Conservation (phyloP, 2,888 invertebrate species). For the Xiphydria camelus region DNA sequence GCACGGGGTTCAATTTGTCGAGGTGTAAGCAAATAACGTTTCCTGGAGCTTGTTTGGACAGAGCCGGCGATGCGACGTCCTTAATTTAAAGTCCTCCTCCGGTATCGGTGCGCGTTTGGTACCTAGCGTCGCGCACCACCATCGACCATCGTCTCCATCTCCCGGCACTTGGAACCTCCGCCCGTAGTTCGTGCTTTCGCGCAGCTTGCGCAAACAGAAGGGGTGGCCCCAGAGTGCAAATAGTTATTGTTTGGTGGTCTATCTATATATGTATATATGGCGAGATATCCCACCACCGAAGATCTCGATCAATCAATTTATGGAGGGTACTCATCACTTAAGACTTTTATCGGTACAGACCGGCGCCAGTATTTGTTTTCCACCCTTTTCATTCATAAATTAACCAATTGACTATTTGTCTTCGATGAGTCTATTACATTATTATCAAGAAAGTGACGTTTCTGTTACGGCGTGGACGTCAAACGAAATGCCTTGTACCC, state of each 20-base stretch:
- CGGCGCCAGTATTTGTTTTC: too few species aligned
- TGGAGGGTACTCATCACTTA: too few species aligned
- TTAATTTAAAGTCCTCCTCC: constrained; percentile 50
- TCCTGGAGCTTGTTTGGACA: constrained; percentile 51
- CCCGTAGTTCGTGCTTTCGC: constrained; percentile 35
- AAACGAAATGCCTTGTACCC: too few species aligned
- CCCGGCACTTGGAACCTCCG: neutral
- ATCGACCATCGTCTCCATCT: constrained; percentile 8
- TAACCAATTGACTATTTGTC: too few species aligned
- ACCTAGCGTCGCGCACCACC: constrained; percentile 2
- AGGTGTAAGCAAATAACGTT: constrained; percentile 53
- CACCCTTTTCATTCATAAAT: too few species aligned
- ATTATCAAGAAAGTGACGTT: too few species aligned
- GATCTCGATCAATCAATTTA: too few species aligned
- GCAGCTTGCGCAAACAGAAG: constrained; percentile 48
- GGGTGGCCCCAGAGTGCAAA: constrained; percentile 54
- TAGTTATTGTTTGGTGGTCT: constrained; percentile 50
- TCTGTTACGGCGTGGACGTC: too few species aligned
- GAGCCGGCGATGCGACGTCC: constrained; percentile 48
- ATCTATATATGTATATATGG: too few species aligned
- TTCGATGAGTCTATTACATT: too few species aligned
- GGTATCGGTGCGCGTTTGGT: constrained; percentile 27
- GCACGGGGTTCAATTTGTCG: constrained; percentile 49
- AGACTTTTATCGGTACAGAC: too few species aligned
- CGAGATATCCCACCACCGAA: too few species aligned